Base-by-base conservation (phyloP, 2,888 invertebrate genomes). In the Himalopsyche kuldschensis region DNA sequence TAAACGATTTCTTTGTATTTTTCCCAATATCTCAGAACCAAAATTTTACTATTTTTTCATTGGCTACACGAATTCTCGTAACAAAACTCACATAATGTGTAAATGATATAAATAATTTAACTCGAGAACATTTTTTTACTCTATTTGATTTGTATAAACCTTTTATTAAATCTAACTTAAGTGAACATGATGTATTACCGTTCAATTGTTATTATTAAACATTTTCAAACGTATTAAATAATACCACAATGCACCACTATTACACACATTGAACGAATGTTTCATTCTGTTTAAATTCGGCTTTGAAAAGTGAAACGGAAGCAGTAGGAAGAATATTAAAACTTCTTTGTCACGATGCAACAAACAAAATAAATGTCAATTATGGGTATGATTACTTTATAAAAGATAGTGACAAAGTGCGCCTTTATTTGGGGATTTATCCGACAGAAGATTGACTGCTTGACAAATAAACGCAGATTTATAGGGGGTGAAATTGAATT, bases 311-410 rank as follows among this genome's bases (percentile, higher is more conserved):
- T 63, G 69, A 69, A 69, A 69, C 80, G 80, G 80, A 80, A 69
- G 32, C 24, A 20, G 75, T 69, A 75, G 80, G 80, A 69, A 41
- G 17, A n/a, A 75, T 31, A 75, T 75, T 32, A 24, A 75, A n/a
- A 31, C 69, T 80, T 75, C 80, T 81, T 81, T 81, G 81, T 77
- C 63, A 77, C 35, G 48, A 55, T 55, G 55, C 55, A 20, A 55
- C 55, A 55, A 3, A 63, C 35, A 83, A 76, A 76, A 48, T 63
- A 35, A 27, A 27, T 15, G 48, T 80, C 80, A 83, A 83, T 80
- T 80, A 41, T 48, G 32, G 47, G 17, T 32, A 47, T 55, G 79
- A 84, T 84, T 81, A 55, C 75, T 75, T 47, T 55, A 81, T 84
- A 81, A 81, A 81, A 69, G 78, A 75, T 35, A 30, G 31, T 78